phyloP scores from a whole-genome alignment of 2,888 invertebrate species.

The Idaea dimidiata region DNA sequence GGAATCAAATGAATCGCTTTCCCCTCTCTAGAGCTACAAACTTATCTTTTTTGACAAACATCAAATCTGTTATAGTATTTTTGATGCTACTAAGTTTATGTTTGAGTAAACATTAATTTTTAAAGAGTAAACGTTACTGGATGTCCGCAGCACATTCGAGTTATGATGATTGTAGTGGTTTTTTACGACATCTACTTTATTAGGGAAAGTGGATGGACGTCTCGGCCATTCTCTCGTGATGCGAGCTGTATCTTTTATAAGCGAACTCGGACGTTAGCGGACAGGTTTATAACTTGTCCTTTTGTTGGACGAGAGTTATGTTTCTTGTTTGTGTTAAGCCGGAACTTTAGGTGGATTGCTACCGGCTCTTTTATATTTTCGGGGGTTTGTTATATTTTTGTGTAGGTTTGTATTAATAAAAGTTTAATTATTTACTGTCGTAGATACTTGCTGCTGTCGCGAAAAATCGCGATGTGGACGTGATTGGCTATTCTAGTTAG shows the following conservation, averaged over 20 bases:
- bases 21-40: constrained; percentile 2
- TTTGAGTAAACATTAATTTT: constrained; percentile 58
- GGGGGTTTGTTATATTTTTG: constrained; percentile 7
- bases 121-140: constrained; percentile 38
- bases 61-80: constrained; percentile 29
- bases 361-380: constrained; percentile 4
- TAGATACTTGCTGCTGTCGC: too few species aligned
- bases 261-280: constrained; percentile 49
- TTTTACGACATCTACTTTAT: constrained; percentile 71
- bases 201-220: constrained; percentile 64
- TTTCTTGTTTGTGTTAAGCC: constrained; percentile 37
- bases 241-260: constrained; percentile 64
- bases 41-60: constrained; percentile 6
- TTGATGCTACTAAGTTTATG: constrained; percentile 24
- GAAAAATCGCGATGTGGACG: too few species aligned
- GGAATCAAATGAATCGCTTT: too few species aligned
- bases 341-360: constrained; percentile 30
- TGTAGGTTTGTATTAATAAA: neutral
- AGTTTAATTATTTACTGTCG: constrained; percentile 16
- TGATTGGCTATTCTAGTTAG: too few species aligned
- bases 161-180: constrained; percentile 79
- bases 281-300: constrained; percentile 62
- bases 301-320: constrained; percentile 49
- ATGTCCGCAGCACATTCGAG: constrained; percentile 46
- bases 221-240: constrained; percentile 52